Evolutionary conservation across 2,113 vertebrate genomes (phyloP), one percentile per base, ranked within the genome.

Genomic region (Thinocorus orbignyianus): DNA sequence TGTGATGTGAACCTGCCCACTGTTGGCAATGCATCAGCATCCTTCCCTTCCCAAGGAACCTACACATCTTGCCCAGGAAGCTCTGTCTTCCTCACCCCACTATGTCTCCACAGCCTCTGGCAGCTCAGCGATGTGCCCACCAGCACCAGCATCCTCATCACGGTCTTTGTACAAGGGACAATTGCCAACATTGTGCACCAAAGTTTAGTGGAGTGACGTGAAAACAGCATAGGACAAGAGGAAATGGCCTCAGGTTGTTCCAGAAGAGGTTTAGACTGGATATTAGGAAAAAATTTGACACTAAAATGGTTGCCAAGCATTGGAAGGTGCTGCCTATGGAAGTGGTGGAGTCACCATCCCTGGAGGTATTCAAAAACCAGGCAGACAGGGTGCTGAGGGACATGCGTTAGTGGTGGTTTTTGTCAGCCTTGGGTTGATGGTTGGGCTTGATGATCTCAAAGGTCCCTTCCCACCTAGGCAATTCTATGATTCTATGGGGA

Each of bases 141-240:
- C 42, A 33, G 42, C 17, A 5, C n/a, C 1, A 0, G 8, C 1
- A 0, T 71, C 55, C 68, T 80, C 7, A 1, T 24, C 17, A 2
- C 30, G 17, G 25, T 16, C 68, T 78, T 78, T 76, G 33, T 31
- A 26, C 20, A 28, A 46, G 57, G 48, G 20, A 46, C 19, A 4
- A 26, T 57, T 37, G 48, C 13, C 51, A 46, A 48, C 12, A 22
- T 35, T 1, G 0, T 54, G 33, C 31, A 44, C 31, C 17, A 77
- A 80, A 84, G 17, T 23, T 76, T 30, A 76, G 48, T 28, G 52
- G 26, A 26, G 10, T 33, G 65, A 76, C 71, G 39, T 42, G 78
- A 84, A 80, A 76, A 68, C 42, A 46, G 44, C 30, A n/a, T n/a
- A 54, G 42, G 51, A 52, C 51, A 54, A 30, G 28, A 30, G 8